Evolutionary conservation across 2,888 invertebrate species (phyloP), one percentile per base, ranked within the genome.

Genomic region (Lepetodrilus schrolli): DNA sequence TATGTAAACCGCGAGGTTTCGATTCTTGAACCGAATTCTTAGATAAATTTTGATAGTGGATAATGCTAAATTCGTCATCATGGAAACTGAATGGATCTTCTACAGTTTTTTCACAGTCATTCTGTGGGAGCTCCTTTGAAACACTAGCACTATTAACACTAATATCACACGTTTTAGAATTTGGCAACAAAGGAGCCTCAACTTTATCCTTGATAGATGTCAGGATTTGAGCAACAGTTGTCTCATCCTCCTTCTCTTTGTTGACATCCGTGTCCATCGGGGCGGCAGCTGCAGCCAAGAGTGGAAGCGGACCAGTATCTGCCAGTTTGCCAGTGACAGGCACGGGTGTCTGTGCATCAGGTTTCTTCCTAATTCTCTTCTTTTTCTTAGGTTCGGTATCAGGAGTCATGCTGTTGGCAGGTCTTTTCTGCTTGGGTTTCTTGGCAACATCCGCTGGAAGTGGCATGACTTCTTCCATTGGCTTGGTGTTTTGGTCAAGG

Each of bases 341-440:
- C n/a, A 23, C 48, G 4, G 20, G 36, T 21, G 20, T 34, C 34
- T 49, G 36, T 36, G 36, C 70, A 8, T 47, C 66, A 66, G 30
- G 30, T 47, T 72, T 66, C 47, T 72, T 72, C 51, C 38, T 70
- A 13, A 65, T 38, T n/a, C 66, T 72, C 43, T 65, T 72, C 65
- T 72, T 72, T 23, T 65, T 65, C 48, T 72, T 72, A 2, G 51
- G n/a, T 21, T 72, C 72, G 8, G 43, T 47, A 26, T 65, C 58
- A 17, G 37, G 34, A 8, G 50, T 37, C 38, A 38, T 23, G 10
- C n/a, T 49, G 34, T 58, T 58, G n/a, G 51, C 58, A 23, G 38
- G 38, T 47, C 47, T 26, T 8, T 38, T 47, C 43, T 68, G 43
- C 30, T 68, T 38, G 5, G 30, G 21, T 17, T 68, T 68, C 47